phyloP scores from a whole-genome alignment of 2,113 vertebrate species.

The Ceyx margarethae region DNA sequence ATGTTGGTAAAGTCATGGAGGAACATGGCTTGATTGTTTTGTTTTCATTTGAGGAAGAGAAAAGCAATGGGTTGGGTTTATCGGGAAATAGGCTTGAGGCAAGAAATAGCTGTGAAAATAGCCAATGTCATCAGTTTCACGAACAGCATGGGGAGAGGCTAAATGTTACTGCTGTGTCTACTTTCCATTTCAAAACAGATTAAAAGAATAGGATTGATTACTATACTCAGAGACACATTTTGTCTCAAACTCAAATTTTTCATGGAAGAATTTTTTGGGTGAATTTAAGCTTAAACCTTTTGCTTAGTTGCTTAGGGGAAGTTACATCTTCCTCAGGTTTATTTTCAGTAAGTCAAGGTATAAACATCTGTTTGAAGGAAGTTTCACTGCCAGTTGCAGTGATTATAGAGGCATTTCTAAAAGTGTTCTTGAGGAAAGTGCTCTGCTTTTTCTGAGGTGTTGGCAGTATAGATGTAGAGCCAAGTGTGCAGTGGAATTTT shows the following conservation, averaged over 20 bases:
- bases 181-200: not conserved
- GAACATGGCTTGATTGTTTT: not conserved
- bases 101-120: not conserved
- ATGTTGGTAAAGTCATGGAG: not conserved
- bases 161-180: not conserved
- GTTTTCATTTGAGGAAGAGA: not conserved
- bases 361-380: not conserved
- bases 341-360: not conserved
- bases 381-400: not conserved
- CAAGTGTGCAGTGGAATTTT: not conserved
- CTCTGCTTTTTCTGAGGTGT: not conserved
- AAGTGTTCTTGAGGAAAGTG: not conserved
- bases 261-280: not conserved
- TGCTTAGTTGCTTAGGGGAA: not conserved
- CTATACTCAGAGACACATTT: not conserved
- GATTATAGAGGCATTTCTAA: not conserved
- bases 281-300: not conserved
- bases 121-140: not conserved
- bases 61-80: not conserved
- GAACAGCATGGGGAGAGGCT: not conserved
- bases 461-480: not conserved
- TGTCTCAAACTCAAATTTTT: not conserved
- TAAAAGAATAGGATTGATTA: not conserved
- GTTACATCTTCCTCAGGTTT: not conserved
- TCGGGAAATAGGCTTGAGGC: not conserved